Conservation (phyloP, 92 coral and sea anemone genomes). For the Scolanthus callimorphus region DNA sequence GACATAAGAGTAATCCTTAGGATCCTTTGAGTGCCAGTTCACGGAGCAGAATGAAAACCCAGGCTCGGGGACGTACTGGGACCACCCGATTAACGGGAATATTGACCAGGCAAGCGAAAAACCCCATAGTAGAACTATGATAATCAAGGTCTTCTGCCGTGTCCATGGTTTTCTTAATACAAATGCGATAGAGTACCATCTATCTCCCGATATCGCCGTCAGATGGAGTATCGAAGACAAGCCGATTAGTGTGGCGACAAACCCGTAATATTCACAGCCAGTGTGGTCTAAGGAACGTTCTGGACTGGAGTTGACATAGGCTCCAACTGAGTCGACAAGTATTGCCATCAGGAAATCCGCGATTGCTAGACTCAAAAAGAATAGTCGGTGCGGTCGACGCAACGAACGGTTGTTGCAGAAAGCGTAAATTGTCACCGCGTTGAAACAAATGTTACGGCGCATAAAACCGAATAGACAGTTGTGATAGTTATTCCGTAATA, state of each 20-base stretch:
- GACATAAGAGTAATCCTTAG: slow-evolving; percentile 1
- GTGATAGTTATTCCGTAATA: no score
- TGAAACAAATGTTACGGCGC: background rate
- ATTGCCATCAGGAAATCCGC: slow-evolving; percentile 1
- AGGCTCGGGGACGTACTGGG: slow-evolving; percentile 6
- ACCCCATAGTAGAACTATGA: slow-evolving; percentile 5
- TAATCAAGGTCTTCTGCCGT: background rate
- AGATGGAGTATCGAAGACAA: slow-evolving; percentile 9
- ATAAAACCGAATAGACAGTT: background rate
- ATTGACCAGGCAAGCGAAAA: background rate
- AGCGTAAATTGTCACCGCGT: background rate
- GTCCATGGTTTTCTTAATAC: background rate
- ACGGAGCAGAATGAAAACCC: background rate
- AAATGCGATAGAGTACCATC: background rate
- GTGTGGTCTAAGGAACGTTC: background rate
- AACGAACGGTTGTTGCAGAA: background rate
- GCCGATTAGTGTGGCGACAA: background rate
- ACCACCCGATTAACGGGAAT: slow-evolving; percentile 13
- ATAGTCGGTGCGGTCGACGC: background rate
- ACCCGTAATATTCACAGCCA: slow-evolving; percentile 17
- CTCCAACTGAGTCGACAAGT: background rate
- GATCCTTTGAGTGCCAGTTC: background rate
- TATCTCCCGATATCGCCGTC: slow-evolving; percentile 5
- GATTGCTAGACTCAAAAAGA: slow-evolving; percentile 7
- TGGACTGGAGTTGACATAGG: background rate